Evolutionary conservation across 2,113 vertebrate genomes (phyloP), one percentile per base, ranked within the genome.

Genomic region (Blennius ocellaris): DNA sequence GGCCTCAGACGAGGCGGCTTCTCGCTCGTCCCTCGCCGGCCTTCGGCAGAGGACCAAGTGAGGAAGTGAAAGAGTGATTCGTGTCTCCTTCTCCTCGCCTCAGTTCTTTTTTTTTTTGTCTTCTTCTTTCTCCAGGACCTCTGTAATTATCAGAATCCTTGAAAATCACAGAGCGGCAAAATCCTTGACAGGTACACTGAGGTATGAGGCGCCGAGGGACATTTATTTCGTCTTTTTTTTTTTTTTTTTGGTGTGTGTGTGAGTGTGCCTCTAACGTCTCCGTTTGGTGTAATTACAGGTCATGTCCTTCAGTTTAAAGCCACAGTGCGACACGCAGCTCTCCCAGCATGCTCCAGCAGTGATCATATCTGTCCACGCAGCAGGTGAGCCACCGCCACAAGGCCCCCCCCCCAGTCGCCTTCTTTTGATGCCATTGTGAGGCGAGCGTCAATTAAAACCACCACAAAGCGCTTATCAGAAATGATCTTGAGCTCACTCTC

Each of bases 281-380:
- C 38, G 69, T 44, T 65, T 55, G 78, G 59, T 77, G 3, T 75
- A 78, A 80, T 85, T 87, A 58, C 88, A 92, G 90, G 88, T 88
- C 81, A 88, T 90, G 81, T 86, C 80, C 79, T 73, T 83, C 49
- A 53, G 83, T 84, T 82, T 87, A 62, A 76, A 81, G 66, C 77
- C 77, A 43, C 82, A 66, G 69, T 8, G 73, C 79, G 38, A 55
- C 81, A 60, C 44, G 77, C 75, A 40, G 41, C 63, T 57, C 69
- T 73, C 63, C 80, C 59, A 76, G 64, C 81, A 91, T 89, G 88
- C 63, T 43, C 47, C 77, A 86, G 58, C 61, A 88, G 78, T 76
- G 74, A 80, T 52, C 4, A 6, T 66, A 41, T 72, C 57, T 47
- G 73, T 77, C 59, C 45, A 69, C 55, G 72, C 82, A 73, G 64